Evolutionary conservation across 2,888 invertebrate species (phyloP), one percentile per base, ranked within the genome.

Genomic region (Clanis bilineata): DNA sequence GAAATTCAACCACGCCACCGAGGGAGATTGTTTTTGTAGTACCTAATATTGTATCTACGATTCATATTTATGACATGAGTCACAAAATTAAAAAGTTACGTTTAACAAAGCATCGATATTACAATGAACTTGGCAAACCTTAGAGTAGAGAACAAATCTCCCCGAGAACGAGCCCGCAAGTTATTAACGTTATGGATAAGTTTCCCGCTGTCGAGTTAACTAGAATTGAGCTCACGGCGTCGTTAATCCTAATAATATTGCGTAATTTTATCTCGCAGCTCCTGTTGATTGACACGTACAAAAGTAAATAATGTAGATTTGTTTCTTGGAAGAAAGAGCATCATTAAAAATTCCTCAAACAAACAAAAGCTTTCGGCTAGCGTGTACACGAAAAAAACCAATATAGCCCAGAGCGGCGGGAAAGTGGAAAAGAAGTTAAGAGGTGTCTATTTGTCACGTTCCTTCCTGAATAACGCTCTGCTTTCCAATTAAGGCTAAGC

Each of bases 401-500:
- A 90, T 91, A 90, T 84, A 86, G 87, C 86, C 83, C 79, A 71
- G 82, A 82, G 83, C 83, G 82, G 83, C 83, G 81, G 83, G 79
- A 82, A 87, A 90, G 88, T 68, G 89, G 88, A 85, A 90, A 92
- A 91, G 90, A 92, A 92, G 90, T 91, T 91, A 91, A 92, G 91
- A 92, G 91, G 90, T 91, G 91, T 92, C 91, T 91, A 91, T 92
- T 92, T 92, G 91, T 92, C 91, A 92, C 91, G 91, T 91, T 90
- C 82, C 86, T 87, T 90, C 88, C 88, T 86, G 90, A 90, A 87
- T 87, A 86, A 88, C 88, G 88, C 77, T 90, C 90, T 89, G 92
- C 92, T 91, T 90, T 90, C 91, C 92, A 92, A 92, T 92, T 92
- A 92, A 92, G 92, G 89, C 88, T 91, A 90, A 91, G 90, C 90